These are phyloP conservation scores for Camponotus vicinus DNA, from an alignment of 1,140 invertebrate species.

Conservation along the genomic window DNA sequence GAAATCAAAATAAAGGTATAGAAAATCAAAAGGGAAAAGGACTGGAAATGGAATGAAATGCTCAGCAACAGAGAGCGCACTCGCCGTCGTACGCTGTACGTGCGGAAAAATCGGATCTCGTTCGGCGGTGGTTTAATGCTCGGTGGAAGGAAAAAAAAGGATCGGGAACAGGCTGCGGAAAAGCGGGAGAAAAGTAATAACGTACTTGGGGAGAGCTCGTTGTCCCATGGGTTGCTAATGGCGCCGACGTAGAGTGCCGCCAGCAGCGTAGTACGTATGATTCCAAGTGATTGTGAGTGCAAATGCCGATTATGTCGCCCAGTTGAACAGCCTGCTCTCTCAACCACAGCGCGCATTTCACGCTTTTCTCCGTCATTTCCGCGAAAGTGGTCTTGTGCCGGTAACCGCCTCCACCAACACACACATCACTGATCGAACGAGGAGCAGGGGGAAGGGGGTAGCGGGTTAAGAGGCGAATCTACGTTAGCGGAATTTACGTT, in stretches of 20 bases:
- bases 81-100: background rate
- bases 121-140: conserved; percentile 16
- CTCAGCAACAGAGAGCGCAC: background rate
- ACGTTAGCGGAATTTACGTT: conserved; percentile 28
- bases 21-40: background rate
- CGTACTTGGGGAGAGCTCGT: conserved; percentile 60
- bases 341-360: conserved; percentile 58
- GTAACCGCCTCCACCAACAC: conserved; percentile 53
- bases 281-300: conserved; percentile 85
- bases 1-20: background rate
- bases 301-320: conserved; percentile 83
- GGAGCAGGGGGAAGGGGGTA: too few relatives aligned
- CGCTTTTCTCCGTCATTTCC: conserved; percentile 62
- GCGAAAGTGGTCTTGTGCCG: conserved; percentile 42
- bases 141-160: too few relatives aligned
- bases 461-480: conserved; percentile 8
- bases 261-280: conserved; percentile 83
- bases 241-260: conserved; percentile 84
- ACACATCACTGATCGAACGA: conserved; percentile 8
- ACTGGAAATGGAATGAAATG: background rate
- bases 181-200: conserved; percentile 46
- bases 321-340: conserved; percentile 80
- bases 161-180: background rate
- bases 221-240: conserved; percentile 71
- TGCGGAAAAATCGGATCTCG: conserved; percentile 23